Evolutionary conservation across 2,888 invertebrate species (phyloP).

Genomic region (Frankliniella intonsa): DNA sequence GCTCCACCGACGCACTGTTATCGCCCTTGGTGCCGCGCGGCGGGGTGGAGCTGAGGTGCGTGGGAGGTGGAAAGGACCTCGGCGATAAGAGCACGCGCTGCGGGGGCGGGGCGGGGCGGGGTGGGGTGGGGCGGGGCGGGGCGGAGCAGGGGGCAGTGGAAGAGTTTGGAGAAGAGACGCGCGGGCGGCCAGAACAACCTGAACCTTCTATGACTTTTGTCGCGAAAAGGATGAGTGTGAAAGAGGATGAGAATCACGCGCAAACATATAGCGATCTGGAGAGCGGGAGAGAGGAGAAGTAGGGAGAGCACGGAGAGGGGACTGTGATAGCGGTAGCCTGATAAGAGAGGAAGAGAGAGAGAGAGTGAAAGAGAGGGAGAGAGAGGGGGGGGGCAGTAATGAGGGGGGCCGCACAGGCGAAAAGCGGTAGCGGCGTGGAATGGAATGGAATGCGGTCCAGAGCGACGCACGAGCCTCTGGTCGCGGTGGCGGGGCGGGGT

Average conservation of each 20-base stretch:
- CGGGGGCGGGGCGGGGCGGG: background rate
- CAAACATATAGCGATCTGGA: too few relatives aligned
- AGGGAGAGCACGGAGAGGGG: background rate
- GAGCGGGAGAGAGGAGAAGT: background rate
- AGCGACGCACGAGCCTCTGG: background rate
- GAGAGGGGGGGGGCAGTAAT: background rate
- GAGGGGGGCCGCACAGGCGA: background rate
- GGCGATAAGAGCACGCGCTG: background rate
- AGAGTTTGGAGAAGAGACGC: too few relatives aligned
- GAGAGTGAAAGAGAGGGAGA: background rate
- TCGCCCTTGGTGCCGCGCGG: background rate
- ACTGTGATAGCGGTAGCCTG: background rate
- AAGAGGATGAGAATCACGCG: too few relatives aligned
- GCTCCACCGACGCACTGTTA: too few relatives aligned
- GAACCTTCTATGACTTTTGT: too few relatives aligned
- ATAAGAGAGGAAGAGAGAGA: background rate
- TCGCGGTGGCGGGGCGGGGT: background rate
- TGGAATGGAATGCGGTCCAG: slow-evolving; percentile 1
- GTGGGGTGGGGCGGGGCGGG: background rate
- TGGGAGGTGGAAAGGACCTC: background rate
- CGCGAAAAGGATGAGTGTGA: too few relatives aligned
- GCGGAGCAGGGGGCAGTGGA: background rate
- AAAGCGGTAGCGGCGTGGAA: background rate
- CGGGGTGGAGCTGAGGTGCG: background rate
- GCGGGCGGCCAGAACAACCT: too few relatives aligned